Evolutionary conservation across 2,113 vertebrate genomes (phyloP).

Genomic region (Stomatorhinus ivindoensis): DNA sequence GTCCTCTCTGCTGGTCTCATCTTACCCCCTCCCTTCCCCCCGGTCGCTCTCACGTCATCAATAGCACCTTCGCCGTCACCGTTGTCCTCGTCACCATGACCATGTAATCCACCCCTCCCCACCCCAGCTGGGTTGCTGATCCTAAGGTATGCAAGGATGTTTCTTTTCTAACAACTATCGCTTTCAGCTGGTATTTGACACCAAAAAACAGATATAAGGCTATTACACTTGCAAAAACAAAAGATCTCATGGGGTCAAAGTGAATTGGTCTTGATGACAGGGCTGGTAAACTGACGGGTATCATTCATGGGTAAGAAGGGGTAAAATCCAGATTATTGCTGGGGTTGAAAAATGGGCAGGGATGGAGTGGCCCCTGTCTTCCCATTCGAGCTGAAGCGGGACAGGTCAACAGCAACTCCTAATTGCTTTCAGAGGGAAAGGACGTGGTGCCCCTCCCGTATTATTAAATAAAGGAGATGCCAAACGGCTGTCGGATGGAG

Average conservation of each 20-base stretch:
- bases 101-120: slow-evolving; percentile 51
- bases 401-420: slow-evolving; percentile 40
- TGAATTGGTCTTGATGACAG: neutral
- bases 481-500: neutral
- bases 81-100: slow-evolving; percentile 38
- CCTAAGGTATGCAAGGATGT: slow-evolving; percentile 57
- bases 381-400: slow-evolving; percentile 14
- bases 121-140: slow-evolving; percentile 41
- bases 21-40: neutral
- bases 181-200: slow-evolving; percentile 27
- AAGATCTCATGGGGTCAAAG: neutral
- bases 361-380: neutral
- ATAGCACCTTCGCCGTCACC: slow-evolving; percentile 32
- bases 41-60: slow-evolving; percentile 23
- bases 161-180: slow-evolving; percentile 33
- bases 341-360: slow-evolving; percentile 1
- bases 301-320: neutral
- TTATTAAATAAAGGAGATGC: slow-evolving; percentile 55
- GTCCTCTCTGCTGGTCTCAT: slow-evolving; percentile 13
- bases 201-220: neutral
- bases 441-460: slow-evolving; percentile 43
- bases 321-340: neutral
- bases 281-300: neutral
- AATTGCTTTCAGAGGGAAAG: slow-evolving; percentile 58
- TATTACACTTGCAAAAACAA: neutral